Base-by-base conservation (phyloP, 2,888 invertebrate species). In the Mythimna lalbum region DNA sequence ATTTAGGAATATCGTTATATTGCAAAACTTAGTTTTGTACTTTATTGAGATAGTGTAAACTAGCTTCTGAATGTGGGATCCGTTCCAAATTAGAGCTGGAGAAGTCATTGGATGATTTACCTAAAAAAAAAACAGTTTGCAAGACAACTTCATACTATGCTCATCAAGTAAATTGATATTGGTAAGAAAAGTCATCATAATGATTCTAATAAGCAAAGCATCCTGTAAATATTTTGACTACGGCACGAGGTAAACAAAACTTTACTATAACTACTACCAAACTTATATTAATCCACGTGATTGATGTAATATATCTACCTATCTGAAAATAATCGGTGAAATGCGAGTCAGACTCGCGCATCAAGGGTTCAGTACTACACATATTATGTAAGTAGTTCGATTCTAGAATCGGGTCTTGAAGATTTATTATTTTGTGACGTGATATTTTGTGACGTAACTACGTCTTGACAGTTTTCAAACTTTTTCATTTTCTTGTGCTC, bases 201-300 rank as follows among this genome's bases (percentile, higher is more conserved):
- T 62, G 39, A 43, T 43, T 43, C 31, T n/a, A 14, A 36, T 47
- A 31, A 23, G 10, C 23, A 27, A 7, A n/a, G 61, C 56, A 61
- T 76, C 57, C 63, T 70, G 76, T 76, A 70, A 67, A 80, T 76
- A 76, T 80, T 63, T 67, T 71, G 12, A 21, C 17, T 9, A 49
- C 9, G 14, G 43, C 23, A 31, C 6, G 14, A 59, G 5, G n/a
- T 0, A 10, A 19, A 19, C 36, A 67, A 5, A 75, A 68, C 52
- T 33, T 63, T 67, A 53, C 64, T 78, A 72, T 43, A 70, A 69
- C 59, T 71, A 5, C 2, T 27, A 39, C 12, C 59, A 60, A 81
- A 78, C 60, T 49, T 49, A 9, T 49, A 49, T 19, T 49, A 49
- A 49, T n/a, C 47, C 47, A 49, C 2, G 9, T 49, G 47, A 49